Evolutionary conservation across 1,140 invertebrate genomes (phyloP), one percentile per base, ranked within the genome.

Genomic region (Cepaea nemoralis): DNA sequence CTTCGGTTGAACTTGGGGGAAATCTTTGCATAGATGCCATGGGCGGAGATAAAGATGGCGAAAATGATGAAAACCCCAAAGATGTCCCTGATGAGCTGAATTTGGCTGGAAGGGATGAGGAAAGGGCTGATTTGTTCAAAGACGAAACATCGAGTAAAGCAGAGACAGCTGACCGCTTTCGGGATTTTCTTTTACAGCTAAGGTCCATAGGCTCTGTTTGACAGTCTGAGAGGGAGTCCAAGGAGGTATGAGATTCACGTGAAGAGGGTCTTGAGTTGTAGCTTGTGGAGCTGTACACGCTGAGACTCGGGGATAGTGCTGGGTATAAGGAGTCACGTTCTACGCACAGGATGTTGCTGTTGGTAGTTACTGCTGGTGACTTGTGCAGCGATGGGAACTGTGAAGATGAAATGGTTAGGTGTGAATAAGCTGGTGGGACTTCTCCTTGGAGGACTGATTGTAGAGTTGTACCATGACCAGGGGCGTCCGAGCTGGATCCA

Each of bases 391-490:
- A 59, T 14, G 55, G 24, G 55, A n/a, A 14, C 3, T 19, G 24
- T 22, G 10, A 55, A 12, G 59, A 63, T 16, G 59, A 8, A 12
- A 10, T 22, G 8, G 85, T 70, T 27, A 89, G 59, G 81, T 89
- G 88, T 76, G 88, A 87, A 71, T 89, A 89, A 0, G 85, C 87
- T 8, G 88, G 79, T 0, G 88, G 88, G 33, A 89, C 83, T 81
- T 89, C 85, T 0, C 88, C 88, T 67, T 85, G 80, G 63, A 89
- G 76, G n/a, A 89, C 88, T 81, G 87, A 88, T 33, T 89, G 85
- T 42, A 89, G 80, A 14, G 87, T 89, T 22, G 85, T 86, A 37
- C 67, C 69, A 2, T 80, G 77, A 24, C 33, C 50, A 39, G 74
- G 31, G 22, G n/a, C 40, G 45, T 66, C 77, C 50, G 37, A 24